These are phyloP conservation scores for Leptosomus discolor DNA, from an alignment of 2,113 vertebrate species.

Conservation along the genomic window DNA sequence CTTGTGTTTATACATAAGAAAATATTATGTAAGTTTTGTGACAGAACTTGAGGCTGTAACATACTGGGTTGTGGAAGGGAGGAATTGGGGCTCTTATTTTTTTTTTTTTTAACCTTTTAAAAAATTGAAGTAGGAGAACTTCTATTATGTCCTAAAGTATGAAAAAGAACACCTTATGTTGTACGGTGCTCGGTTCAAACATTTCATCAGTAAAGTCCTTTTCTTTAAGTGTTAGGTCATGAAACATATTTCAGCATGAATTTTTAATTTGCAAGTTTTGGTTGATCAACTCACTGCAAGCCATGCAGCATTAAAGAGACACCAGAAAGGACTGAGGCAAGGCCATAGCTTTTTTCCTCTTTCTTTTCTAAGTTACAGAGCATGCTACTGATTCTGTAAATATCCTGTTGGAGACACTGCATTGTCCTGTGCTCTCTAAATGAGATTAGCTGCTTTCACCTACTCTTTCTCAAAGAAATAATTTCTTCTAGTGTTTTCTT, in stretches of 20 bases:
- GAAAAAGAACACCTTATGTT: not conserved
- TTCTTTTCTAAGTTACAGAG: not conserved
- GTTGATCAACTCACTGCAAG: not conserved
- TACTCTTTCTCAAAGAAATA: not conserved
- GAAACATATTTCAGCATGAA: not conserved
- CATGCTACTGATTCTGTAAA: not conserved
- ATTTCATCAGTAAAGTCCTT: not conserved
- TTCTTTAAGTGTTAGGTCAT: not conserved
- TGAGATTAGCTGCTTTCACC: not conserved
- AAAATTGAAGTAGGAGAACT: not conserved
- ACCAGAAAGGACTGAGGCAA: not conserved
- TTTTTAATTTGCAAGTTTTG: not conserved
- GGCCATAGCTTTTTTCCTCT: not conserved
- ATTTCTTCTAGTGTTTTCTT: not conserved
- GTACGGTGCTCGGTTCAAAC: not conserved
- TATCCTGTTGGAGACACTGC: not conserved
- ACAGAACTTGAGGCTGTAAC: not conserved
- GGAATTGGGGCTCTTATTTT: fast-evolving
- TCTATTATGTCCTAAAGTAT: not conserved
- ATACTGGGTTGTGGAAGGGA: not conserved
- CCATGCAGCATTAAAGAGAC: not conserved
- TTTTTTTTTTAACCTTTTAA: not conserved
- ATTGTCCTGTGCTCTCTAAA: not conserved
- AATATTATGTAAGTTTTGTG: not conserved
- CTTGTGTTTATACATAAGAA: not conserved